These are phyloP conservation scores for Ctenopoma multispine DNA, from an alignment of 2,797 vertebrate species.

Conservation along the genomic window DNA sequence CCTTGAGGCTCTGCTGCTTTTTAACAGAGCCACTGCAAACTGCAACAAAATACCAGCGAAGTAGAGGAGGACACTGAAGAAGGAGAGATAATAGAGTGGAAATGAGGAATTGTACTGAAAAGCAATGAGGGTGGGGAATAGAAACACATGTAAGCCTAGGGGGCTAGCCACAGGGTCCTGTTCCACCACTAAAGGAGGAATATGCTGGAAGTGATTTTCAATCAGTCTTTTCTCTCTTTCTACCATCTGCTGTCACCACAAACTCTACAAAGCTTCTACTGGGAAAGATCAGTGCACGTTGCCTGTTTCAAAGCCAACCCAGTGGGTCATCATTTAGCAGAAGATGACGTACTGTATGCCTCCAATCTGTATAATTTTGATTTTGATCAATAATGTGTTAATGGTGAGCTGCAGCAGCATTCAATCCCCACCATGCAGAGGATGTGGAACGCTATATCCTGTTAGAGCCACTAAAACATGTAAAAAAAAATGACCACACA, in stretches of 20 bases:
- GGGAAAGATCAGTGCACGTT: neutral
- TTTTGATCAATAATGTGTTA: conserved; percentile 19
- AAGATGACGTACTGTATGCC: neutral
- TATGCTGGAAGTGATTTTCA: conserved; percentile 47
- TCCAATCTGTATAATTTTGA: neutral
- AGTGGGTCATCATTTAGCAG: conserved; percentile 2
- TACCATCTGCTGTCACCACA: conserved; percentile 51
- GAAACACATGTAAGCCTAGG: conserved; percentile 37
- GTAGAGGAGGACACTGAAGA: conserved; percentile 13
- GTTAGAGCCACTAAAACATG: no score
- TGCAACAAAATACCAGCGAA: conserved; percentile 44
- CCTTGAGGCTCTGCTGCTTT: conserved; percentile 44
- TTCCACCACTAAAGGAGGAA: conserved; percentile 46
- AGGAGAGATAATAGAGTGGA: conserved; percentile 37
- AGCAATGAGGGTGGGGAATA: conserved; percentile 28
- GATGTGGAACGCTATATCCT: no score
- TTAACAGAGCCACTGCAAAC: conserved; percentile 36
- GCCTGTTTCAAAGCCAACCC: conserved; percentile 5
- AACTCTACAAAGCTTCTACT: conserved; percentile 19
- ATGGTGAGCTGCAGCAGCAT: neutral
- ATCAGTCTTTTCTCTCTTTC: conserved; percentile 25
- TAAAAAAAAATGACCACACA: no score
- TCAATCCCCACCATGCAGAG: neutral
- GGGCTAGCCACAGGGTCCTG: conserved; percentile 49
- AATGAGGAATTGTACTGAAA: conserved; percentile 55